A percentile compares a stretch with the other conserved stretches of the same genome.
Conservation (phyloP, 2,797 vertebrate genomes). For the Sorex maritimensis region DNA sequence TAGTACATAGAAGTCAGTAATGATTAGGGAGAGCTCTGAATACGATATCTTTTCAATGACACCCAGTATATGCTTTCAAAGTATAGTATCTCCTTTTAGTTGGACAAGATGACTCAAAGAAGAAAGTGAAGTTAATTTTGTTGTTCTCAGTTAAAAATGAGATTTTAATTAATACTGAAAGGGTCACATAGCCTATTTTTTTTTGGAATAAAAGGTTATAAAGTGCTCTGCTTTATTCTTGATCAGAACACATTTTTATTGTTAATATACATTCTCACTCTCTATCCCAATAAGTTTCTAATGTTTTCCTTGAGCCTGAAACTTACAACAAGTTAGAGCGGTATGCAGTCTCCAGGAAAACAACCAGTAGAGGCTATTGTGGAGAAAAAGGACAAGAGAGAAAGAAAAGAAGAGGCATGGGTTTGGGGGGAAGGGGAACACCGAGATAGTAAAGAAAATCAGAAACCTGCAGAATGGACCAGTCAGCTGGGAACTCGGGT, state of each 20-base stretch:
- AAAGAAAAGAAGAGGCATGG: not conserved
- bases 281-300: slow-evolving; percentile 21
- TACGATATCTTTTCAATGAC: not conserved
- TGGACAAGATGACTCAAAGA: not conserved
- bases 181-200: not conserved
- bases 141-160: slow-evolving; percentile 31
- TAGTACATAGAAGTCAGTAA: not conserved
- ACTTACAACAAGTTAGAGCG: slow-evolving; percentile 30
- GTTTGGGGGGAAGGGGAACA: not conserved
- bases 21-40: slow-evolving; percentile 7
- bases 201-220: not conserved
- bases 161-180: slow-evolving; percentile 42
- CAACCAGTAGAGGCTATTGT: not conserved
- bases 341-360: not conserved
- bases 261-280: slow-evolving; percentile 42
- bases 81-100: not conserved
- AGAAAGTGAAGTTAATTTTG: not conserved
- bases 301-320: not conserved
- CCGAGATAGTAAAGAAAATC: not conserved
- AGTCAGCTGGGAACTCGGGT: not conserved
- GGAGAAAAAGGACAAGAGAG: not conserved
- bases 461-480: not conserved
- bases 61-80: not conserved
- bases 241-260: slow-evolving; percentile 32
- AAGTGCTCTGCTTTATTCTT: slow-evolving; percentile 23